Conservation (phyloP, 2,797 vertebrate genomes). For the Chiloscyllium punctatum region DNA sequence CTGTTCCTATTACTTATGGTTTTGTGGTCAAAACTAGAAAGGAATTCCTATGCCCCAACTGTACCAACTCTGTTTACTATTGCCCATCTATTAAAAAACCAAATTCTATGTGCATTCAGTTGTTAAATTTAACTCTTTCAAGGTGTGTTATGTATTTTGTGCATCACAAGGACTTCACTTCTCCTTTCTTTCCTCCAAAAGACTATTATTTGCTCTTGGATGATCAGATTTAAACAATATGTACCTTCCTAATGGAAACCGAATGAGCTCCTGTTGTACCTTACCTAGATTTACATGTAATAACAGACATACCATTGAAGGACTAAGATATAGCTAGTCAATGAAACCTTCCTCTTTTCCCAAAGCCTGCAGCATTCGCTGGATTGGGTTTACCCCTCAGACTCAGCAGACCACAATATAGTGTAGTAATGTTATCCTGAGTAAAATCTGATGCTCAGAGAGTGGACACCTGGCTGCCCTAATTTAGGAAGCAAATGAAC, state of each 20-base stretch:
- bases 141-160: neutral
- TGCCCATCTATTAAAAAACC: neutral
- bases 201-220: neutral
- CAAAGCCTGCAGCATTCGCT: neutral
- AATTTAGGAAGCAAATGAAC: conserved; percentile 44
- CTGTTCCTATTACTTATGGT: no score
- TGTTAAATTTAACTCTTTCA: neutral
- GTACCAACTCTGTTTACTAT: neutral
- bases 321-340: neutral
- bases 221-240: neutral
- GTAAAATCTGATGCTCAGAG: neutral
- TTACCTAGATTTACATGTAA: neutral
- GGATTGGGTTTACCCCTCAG: neutral
- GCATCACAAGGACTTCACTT: neutral
- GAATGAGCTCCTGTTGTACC: no score
- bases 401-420: neutral
- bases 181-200: neutral
- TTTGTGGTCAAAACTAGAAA: neutral
- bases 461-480: conserved; percentile 46
- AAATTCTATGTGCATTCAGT: neutral
- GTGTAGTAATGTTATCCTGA: neutral
- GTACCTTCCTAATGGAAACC: neutral
- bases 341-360: neutral
- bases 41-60: neutral
- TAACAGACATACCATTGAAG: neutral